phyloP scores from a whole-genome alignment of 2,797 vertebrate genomes.

The Enteromius argenteus region DNA sequence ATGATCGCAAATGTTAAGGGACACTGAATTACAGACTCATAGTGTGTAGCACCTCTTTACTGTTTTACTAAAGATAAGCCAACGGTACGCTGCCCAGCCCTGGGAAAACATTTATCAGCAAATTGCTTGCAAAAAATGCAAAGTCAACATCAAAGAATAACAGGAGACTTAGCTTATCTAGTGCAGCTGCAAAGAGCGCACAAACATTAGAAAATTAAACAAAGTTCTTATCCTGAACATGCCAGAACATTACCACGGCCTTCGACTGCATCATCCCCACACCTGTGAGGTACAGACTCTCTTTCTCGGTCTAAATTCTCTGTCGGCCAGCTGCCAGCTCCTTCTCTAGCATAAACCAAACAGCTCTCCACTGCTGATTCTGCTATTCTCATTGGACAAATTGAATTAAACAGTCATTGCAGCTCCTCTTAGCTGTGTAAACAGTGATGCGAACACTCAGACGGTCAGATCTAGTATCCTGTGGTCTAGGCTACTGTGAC shows the following conservation, averaged over 20 bases:
- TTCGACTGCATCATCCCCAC: not conserved
- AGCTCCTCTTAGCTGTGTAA: conserved; percentile 49
- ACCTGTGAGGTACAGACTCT: conserved; percentile 11
- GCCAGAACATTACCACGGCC: not conserved
- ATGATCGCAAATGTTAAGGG: not conserved
- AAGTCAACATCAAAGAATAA: conserved; percentile 44
- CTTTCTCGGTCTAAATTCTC: not conserved
- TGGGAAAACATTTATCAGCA: conserved; percentile 60
- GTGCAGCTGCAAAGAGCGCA: not conserved
- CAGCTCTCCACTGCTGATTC: conserved; percentile 1
- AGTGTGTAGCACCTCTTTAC: not conserved
- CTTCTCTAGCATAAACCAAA: conserved; percentile 6
- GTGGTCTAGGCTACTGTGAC: conserved; percentile 28
- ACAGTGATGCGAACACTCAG: conserved; percentile 23
- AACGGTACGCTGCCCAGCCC: conserved; percentile 13
- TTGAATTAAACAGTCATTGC: conserved; percentile 39
- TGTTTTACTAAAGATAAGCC: conserved; percentile 42
- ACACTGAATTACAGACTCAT: not conserved
- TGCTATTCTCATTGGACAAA: conserved; percentile 37
- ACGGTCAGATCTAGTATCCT: conserved; percentile 24
- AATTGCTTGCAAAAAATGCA: conserved; percentile 48
- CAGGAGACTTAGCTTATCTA: conserved; percentile 10
- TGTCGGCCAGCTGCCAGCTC: not conserved
- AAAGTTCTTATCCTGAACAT: conserved; percentile 30
- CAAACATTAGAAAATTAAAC: conserved; percentile 37